These are phyloP conservation scores for Halesus radiatus DNA, from an alignment of 1,140 invertebrate species.

Conservation along the genomic window DNA sequence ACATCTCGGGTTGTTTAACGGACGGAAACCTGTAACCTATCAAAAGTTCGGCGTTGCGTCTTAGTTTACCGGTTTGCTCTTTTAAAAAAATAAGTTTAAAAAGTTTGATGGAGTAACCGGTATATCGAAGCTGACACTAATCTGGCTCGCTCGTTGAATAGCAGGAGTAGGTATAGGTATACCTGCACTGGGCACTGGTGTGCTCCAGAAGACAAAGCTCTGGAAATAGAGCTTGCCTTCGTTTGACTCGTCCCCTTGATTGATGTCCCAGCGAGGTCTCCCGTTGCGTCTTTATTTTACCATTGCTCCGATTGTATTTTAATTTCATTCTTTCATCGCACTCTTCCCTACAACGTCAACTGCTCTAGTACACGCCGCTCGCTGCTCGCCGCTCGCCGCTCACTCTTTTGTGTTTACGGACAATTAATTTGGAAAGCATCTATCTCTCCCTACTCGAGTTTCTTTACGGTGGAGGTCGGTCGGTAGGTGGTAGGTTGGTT, in stretches of 20 bases:
- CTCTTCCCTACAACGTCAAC: neutral
- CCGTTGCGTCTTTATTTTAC: constrained; percentile 32
- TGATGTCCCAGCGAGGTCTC: constrained; percentile 21
- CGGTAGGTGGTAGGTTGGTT: too few relatives aligned
- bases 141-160: neutral
- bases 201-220: constrained; percentile 3
- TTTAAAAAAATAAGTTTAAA: constrained; percentile 3
- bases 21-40: constrained; percentile 16
- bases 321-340: constrained; percentile 31
- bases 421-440: constrained; percentile 40
- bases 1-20: constrained; percentile 10
- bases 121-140: constrained; percentile 8
- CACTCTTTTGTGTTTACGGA: constrained; percentile 36
- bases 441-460: constrained; percentile 18
- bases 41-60: constrained; percentile 16
- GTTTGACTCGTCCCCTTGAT: constrained; percentile 23
- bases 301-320: constrained; percentile 40
- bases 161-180: neutral
- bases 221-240: constrained; percentile 27
- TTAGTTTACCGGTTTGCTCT: neutral
- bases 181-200: neutral
- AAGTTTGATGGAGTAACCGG: constrained; percentile 14
- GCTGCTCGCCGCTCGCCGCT: neutral
- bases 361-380: too few relatives aligned
- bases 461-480: neutral